Evolutionary conservation across 2,888 invertebrate species (phyloP).

Genomic region (Caenorhabditis afra): DNA sequence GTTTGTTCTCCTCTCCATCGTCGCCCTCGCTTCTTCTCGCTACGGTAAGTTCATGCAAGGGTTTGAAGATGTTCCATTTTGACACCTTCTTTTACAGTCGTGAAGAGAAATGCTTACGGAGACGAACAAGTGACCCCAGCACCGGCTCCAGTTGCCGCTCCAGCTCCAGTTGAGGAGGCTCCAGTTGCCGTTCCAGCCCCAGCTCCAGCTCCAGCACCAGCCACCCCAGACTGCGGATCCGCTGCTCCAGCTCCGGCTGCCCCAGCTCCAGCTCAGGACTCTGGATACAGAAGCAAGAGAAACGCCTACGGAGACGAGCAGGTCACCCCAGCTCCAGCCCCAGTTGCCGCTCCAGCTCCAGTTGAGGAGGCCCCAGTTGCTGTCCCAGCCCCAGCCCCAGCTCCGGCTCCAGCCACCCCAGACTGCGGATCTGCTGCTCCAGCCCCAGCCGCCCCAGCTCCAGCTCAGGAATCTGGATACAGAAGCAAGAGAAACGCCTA

Average conservation of each 20-base stretch:
- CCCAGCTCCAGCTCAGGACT: conserved; percentile 52
- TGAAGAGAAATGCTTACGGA: conserved; percentile 64
- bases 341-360: conserved; percentile 49
- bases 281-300: conserved; percentile 60
- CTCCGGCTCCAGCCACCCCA: conserved; percentile 42
- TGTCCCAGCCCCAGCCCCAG: conserved; percentile 41
- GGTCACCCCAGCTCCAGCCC: conserved; percentile 64
- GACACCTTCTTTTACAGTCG: conserved; percentile 20
- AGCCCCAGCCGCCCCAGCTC: conserved; percentile 45
- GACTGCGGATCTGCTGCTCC: conserved; percentile 53
- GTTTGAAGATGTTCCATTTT: not conserved
- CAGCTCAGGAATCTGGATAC: conserved; percentile 55
- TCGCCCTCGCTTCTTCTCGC: conserved; percentile 62
- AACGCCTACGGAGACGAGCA: conserved; percentile 70
- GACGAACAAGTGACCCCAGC: conserved; percentile 65
- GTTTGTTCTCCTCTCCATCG: conserved; percentile 61
- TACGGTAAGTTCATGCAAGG: conserved; percentile 52
- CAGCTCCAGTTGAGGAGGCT: conserved; percentile 43
- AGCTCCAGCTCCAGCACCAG: conserved; percentile 49
- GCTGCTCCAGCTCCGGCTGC: conserved; percentile 48
- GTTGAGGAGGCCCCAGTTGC: conserved; percentile 36
- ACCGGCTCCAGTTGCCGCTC: conserved; percentile 41
- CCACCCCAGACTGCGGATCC: conserved; percentile 34
- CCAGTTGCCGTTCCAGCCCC: conserved; percentile 54
- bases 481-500: conserved; percentile 65